Evolutionary conservation across 2,797 vertebrate species (phyloP), one percentile per base, ranked within the genome.

Genomic region (Sparus aurata): DNA sequence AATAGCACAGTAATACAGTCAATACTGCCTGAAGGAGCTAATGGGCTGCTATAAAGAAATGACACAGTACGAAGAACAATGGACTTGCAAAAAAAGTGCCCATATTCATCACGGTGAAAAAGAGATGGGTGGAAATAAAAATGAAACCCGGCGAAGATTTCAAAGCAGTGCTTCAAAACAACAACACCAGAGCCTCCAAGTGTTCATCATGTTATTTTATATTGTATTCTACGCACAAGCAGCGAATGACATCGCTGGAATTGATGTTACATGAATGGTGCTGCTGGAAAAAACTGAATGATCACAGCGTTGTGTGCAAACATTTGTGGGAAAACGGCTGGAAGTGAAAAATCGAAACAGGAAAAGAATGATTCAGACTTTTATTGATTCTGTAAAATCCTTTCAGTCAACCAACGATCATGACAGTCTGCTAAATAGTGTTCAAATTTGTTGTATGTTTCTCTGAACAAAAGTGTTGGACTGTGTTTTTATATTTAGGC

Each of bases 1-100:
- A 82, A 79, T 38, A 54, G 65, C 63, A 38, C 13, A 41, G 67
- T 62, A 65, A 80, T 77, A 53, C 43, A 67, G 61, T 65, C 82
- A 47, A 38, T 73, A 75, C 88, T 75, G 58, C 69, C 73, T 53
- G 58, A 73, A 64, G 60, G 50, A 66, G 76, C 43, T 80, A 88
- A 90, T 86, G 84, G 81, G 68, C 57, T 23, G 65, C 64, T 80
- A 46, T 84, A 73, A 83, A 79, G 63, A 86, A 90, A 76, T 77
- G 69, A 76, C 69, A 80, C 60, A 80, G 62, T 11, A 52, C 41
- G 64, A n/a, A 77, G 67, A 88, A 83, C 55, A 73, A 87, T 82
- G 74, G 60, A 73, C 69, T 23, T 69, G 63, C 70, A 74, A 75
- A 77, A 67, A 79, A 27, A 62, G 75, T n/a, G 64, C 34, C 52